phyloP scores from a whole-genome alignment of 2,113 vertebrate genomes.

The Megaceryle torquata region DNA sequence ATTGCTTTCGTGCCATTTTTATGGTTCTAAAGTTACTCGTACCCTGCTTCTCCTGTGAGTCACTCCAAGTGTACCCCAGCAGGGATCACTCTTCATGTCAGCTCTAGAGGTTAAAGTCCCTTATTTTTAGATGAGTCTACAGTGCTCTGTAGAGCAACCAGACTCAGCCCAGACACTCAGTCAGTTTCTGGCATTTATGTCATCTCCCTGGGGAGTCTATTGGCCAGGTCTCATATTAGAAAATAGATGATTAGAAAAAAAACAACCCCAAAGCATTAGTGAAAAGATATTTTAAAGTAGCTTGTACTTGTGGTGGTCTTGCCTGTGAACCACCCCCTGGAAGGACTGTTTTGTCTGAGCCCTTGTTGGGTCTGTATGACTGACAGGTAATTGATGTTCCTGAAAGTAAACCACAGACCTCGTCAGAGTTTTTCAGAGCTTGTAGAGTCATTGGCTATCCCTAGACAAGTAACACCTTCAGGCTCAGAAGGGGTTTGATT shows the following conservation, averaged over 20 bases:
- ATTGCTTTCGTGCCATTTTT: not conserved
- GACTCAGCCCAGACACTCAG: not conserved
- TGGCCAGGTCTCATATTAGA: not conserved
- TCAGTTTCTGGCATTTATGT: not conserved
- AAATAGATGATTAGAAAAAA: not conserved
- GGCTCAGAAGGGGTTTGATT: not conserved
- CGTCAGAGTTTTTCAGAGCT: accelerated
- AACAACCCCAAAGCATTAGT: not conserved
- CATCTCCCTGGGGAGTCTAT: not conserved
- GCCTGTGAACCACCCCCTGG: not conserved
- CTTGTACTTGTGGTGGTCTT: not conserved
- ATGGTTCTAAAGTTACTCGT: not conserved
- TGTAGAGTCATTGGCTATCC: not conserved
- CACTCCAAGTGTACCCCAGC: not conserved
- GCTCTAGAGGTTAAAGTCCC: not conserved
- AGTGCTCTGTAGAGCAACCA: not conserved
- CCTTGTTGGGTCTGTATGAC: not conserved
- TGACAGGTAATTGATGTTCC: not conserved
- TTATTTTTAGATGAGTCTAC: not conserved
- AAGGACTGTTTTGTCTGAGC: not conserved
- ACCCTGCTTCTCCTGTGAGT: not conserved
- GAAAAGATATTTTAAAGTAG: not conserved
- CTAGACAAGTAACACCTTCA: not conserved
- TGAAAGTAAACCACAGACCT: not conserved
- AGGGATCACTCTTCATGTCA: not conserved